phyloP scores from a whole-genome alignment of 1,140 invertebrate species.

The Temnothorax longispinosus region DNA sequence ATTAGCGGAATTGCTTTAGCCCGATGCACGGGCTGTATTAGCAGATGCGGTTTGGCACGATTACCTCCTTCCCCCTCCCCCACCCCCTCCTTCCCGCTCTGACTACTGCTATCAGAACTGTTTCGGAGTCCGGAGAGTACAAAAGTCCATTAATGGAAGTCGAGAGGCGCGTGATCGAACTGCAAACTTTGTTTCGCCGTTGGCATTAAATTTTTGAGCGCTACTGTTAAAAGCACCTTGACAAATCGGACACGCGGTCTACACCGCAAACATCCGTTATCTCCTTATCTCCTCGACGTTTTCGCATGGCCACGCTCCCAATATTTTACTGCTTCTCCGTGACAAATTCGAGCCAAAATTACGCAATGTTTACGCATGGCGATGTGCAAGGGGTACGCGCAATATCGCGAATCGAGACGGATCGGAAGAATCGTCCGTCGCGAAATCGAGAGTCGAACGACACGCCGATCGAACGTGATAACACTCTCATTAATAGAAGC shows the following conservation, averaged over 20 bases:
- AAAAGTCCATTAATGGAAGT: slow-evolving; percentile 70
- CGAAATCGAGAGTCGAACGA: neutral
- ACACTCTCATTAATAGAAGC: slow-evolving; percentile 11
- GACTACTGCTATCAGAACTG: slow-evolving; percentile 59
- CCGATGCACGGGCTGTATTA: slow-evolving; percentile 69
- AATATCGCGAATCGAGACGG: neutral
- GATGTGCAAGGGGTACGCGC: neutral
- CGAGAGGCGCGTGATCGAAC: slow-evolving; percentile 59
- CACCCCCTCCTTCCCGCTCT: neutral
- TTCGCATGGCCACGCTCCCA: neutral
- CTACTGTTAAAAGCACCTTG: slow-evolving; percentile 39
- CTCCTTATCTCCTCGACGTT: neutral
- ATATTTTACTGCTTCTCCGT: neutral
- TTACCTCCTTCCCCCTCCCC: slow-evolving; percentile 46
- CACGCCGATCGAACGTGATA: neutral
- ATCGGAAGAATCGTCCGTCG: neutral
- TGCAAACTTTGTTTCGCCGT: slow-evolving; percentile 55
- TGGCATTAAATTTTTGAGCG: slow-evolving; percentile 47
- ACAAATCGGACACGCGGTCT: slow-evolving; percentile 39
- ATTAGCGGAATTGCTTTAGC: slow-evolving; percentile 72
- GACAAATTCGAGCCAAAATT: slow-evolving; percentile 1
- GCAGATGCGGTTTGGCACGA: slow-evolving; percentile 74
- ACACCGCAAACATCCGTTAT: slow-evolving; percentile 15
- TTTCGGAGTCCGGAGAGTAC: slow-evolving; percentile 63
- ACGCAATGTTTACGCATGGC: neutral